Conservation (phyloP, 2,797 vertebrate species). For the Hemibagrus guttatus region DNA sequence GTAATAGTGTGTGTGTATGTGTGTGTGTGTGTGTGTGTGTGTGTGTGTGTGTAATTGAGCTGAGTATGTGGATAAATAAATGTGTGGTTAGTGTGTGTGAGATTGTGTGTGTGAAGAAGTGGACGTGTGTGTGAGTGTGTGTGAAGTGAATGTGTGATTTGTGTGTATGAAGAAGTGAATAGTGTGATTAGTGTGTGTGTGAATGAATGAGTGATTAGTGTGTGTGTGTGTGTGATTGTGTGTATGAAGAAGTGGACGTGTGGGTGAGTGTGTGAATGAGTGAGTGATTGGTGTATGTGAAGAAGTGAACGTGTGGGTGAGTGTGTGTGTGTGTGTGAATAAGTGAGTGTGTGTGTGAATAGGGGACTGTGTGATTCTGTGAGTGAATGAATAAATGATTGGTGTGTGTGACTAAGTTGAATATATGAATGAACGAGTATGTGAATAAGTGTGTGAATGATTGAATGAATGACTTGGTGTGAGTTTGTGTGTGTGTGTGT, state of each 20-base stretch:
- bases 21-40: not conserved
- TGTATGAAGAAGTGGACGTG: too few relatives aligned
- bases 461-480: not conserved
- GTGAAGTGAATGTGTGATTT: not conserved
- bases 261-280: too few relatives aligned
- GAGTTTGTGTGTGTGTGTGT: too few relatives aligned
- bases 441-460: not conserved
- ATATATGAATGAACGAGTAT: too few relatives aligned
- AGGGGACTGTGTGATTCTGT: too few relatives aligned
- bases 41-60: not conserved
- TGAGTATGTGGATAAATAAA: too few relatives aligned
- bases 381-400: not conserved
- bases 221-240: not conserved
- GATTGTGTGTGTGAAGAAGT: not conserved
- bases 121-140: not conserved
- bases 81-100: too few relatives aligned
- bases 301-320: too few relatives aligned
- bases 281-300: not conserved
- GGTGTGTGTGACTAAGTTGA: too few relatives aligned
- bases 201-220: not conserved
- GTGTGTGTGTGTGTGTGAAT: not conserved
- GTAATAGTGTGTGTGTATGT: not conserved
- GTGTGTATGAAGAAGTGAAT: not conserved
- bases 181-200: too few relatives aligned
- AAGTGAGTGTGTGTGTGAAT: not conserved